A percentile compares a stretch with the other conserved stretches of the same genome.
Conservation (phyloP, 2,113 vertebrate genomes). For the Greenwoodochromis staneri region DNA sequence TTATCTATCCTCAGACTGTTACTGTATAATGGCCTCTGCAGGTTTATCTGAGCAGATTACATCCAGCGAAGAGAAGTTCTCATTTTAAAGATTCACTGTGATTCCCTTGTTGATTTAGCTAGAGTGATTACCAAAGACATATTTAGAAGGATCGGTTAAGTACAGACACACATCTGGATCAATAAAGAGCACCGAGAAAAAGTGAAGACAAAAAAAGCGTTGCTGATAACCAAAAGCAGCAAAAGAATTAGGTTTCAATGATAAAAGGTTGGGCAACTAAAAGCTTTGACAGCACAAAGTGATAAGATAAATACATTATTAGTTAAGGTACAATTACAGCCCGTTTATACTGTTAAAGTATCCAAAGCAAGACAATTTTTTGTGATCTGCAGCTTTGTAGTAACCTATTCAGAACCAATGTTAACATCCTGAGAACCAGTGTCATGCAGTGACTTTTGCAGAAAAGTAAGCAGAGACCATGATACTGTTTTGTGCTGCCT, state of each 20-base stretch:
- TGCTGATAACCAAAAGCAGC: background rate
- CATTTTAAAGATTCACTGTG: background rate
- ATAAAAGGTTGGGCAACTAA: background rate
- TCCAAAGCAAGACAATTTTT: background rate
- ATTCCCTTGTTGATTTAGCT: constrained; percentile 23
- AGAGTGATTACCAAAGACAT: constrained; percentile 10
- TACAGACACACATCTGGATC: background rate
- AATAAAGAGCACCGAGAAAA: background rate
- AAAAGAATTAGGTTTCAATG: background rate
- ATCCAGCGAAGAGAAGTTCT: constrained; percentile 13
- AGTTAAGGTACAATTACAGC: background rate
- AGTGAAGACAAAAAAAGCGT: background rate
- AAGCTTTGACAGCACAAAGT: background rate
- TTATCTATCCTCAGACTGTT: constrained; percentile 42
- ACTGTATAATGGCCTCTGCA: constrained; percentile 43
- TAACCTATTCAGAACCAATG: background rate
- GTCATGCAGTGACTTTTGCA: background rate
- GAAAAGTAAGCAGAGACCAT: background rate
- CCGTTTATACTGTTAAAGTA: background rate
- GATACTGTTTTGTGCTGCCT: background rate
- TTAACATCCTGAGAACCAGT: background rate
- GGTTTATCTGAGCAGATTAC: constrained; percentile 51
- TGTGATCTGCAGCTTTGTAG: background rate
- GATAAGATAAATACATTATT: background rate
- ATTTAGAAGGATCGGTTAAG: background rate